A percentile compares a stretch with the other conserved stretches of the same genome.
These are phyloP conservation scores for Dendrolimus pini DNA, from an alignment of 2,888 invertebrate species.

Conservation along the genomic window DNA sequence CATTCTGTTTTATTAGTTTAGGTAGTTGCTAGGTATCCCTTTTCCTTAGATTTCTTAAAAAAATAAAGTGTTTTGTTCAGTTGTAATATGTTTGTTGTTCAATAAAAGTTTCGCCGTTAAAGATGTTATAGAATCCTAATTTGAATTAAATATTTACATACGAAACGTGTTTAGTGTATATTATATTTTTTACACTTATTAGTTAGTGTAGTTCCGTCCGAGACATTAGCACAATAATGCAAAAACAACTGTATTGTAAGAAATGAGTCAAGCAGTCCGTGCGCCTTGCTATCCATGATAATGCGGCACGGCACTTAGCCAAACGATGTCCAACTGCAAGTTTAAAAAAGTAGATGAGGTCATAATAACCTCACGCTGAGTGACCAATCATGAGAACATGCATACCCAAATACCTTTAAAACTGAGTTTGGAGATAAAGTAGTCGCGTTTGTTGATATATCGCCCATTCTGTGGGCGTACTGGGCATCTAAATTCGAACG, in stretches of 20 bases:
- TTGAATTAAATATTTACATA: no score
- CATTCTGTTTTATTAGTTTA: constrained; percentile 15
- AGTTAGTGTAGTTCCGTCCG: no score
- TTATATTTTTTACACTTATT: no score
- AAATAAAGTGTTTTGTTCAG: no score
- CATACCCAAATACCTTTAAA: constrained; percentile 3
- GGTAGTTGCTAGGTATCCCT: constrained; percentile 6
- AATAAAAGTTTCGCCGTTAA: no score
- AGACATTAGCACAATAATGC: no score
- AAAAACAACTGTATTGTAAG: no score
- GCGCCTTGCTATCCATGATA: constrained; percentile 18
- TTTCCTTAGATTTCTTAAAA: no score
- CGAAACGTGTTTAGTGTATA: no score
- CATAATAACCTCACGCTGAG: constrained; percentile 31
- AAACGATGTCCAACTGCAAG: constrained; percentile 26
- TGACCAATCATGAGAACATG: constrained; percentile 18
- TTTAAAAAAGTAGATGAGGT: constrained; percentile 50
- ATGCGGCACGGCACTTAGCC: constrained; percentile 18
- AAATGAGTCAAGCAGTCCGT: no score
- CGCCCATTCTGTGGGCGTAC: constrained; percentile 27
- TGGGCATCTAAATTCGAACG: constrained; percentile 29
- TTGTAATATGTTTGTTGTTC: no score
- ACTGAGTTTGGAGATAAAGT: constrained; percentile 20
- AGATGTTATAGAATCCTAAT: no score
- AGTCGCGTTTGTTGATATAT: constrained; percentile 29